Evolutionary conservation across 2,113 vertebrate species (phyloP), one percentile per base, ranked within the genome.

Genomic region (Toxotes jaculatrix): DNA sequence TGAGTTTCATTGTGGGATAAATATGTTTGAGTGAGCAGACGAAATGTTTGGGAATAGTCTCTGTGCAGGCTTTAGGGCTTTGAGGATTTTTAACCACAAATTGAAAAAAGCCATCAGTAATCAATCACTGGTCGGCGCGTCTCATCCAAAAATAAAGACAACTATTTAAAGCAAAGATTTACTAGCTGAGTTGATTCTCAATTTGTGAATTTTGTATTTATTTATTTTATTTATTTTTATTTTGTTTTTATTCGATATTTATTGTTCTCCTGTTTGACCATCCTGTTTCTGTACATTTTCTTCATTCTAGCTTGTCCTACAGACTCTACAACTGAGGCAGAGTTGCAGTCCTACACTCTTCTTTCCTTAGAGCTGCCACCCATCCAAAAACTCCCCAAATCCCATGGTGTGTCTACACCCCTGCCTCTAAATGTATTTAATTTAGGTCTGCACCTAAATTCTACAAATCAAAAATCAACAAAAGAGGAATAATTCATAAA

Each of bases 1-100:
- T 89, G 84, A 87, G 77, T 93, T 92, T 80, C 79, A 78, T 21
- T 84, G 81, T 40, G 72, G 85, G 84, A 93, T 93, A 92, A 92
- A 92, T 91, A 90, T 93, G 88, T 93, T 92, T 88, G 81, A 91
- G 75, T 16, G 55, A 90, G 76, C 72, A 71, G 43, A 66, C 65
- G 75, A 78, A 85, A 75, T 83, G 70, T 92, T 92, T 83, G 74
- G 83, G 66, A 88, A 84, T 59, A 84, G 67, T 74, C 70, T 77
- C 79, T 56, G 55, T 80, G 53, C 49, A 62, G 74, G 64, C 23
- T 73, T 66, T 47, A 72, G 36, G 68, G 34, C 79, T 55, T 49
- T 45, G 27, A 80, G 57, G 70, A 40, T 79, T 88, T 27, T 78
- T 23, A 78, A 43, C 34, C 61, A 83, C 38, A 75, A 74, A 80